Evolutionary conservation across 1,140 invertebrate species (phyloP).

Genomic region (Tribolium castaneum): DNA sequence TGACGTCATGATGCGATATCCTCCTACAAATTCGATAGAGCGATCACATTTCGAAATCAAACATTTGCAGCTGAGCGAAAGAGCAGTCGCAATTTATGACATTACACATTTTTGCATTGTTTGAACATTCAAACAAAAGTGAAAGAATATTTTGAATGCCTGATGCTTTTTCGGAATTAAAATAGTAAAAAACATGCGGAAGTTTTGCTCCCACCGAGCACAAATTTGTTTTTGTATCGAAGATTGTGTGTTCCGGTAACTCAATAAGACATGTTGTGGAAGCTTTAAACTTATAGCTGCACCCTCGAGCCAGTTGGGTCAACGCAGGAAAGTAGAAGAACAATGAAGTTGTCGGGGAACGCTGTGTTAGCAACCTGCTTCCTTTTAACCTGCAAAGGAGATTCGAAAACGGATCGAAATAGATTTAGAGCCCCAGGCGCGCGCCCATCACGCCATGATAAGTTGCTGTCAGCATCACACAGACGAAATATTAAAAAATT

Average conservation of each 20-base stretch:
- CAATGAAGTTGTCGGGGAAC: constrained; percentile 28
- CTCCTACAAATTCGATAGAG: background rate
- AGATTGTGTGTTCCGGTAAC: constrained; percentile 3
- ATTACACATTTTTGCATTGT: background rate
- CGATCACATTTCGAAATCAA: background rate
- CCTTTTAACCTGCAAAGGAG: constrained; percentile 13
- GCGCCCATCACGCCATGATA: constrained; percentile 5
- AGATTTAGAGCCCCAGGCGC: constrained; percentile 28
- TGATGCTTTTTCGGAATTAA: too few relatives aligned
- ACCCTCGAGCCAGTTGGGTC: constrained; percentile 8
- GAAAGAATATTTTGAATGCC: too few relatives aligned
- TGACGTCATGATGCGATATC: background rate
- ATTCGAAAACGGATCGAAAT: constrained; percentile 23
- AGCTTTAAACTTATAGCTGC: constrained; percentile 16
- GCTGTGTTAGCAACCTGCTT: constrained; percentile 25
- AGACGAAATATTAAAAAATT: background rate
- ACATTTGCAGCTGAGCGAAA: background rate
- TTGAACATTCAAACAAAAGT: too few relatives aligned
- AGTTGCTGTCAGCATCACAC: constrained; percentile 9
- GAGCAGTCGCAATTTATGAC: background rate
- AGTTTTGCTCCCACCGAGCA: background rate
- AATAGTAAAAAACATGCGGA: background rate
- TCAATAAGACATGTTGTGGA: constrained; percentile 16
- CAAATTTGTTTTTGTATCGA: background rate
- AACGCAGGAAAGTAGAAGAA: constrained; percentile 28